Percentiles rank a stretch among this genome's conserved stretches.
Conservation (phyloP, 37 sponge, comb jelly and placozoan genomes). For the Geodia barretti region DNA sequence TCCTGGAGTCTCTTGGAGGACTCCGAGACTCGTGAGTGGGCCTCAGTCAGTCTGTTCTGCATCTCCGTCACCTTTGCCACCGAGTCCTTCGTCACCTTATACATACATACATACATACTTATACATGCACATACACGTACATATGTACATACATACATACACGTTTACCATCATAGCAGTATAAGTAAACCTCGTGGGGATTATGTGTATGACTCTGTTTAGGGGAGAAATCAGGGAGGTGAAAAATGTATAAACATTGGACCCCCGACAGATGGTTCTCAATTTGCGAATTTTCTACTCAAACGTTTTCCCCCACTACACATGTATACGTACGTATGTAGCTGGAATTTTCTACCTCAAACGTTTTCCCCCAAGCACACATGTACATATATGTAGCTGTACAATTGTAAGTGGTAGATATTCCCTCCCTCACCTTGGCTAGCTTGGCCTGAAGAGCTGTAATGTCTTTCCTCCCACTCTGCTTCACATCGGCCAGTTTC, state of each 20-base stretch:
- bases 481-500: constrained; percentile 47
- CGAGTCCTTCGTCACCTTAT: constrained; percentile 51
- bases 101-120: too few species aligned
- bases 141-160: not conserved
- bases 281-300: too few species aligned
- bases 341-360: too few species aligned
- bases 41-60: constrained; percentile 36
- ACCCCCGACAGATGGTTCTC: too few species aligned
- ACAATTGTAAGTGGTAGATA: not conserved
- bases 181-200: too few species aligned
- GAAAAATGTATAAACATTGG: too few species aligned
- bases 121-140: not conserved
- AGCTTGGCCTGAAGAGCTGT: constrained; percentile 46
- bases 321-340: too few species aligned
- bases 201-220: too few species aligned
- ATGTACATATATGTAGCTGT: not conserved
- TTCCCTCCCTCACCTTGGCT: constrained; percentile 18
- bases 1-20: constrained; percentile 15
- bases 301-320: too few species aligned
- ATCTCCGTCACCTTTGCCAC: constrained; percentile 24
- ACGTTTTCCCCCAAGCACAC: not conserved
- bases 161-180: not conserved
- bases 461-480: constrained; percentile 48
- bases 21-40: not conserved
- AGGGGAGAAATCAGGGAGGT: too few species aligned